A percentile compares a stretch with the other conserved stretches of the same genome.
Evolutionary conservation across 2,888 invertebrate species (phyloP).

Genomic region (Himalopsyche kuldschensis): DNA sequence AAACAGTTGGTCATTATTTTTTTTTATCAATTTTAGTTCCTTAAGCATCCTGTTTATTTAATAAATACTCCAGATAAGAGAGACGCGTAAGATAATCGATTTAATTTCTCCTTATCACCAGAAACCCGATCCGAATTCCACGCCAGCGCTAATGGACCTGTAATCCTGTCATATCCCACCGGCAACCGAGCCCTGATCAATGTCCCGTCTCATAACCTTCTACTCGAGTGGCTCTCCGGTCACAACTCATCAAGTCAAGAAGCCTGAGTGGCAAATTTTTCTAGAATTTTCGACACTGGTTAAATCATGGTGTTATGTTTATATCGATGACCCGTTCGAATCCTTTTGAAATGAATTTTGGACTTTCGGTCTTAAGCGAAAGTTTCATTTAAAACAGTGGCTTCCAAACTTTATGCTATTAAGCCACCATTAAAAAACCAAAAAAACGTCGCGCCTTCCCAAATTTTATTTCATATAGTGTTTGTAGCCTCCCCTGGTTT

Average conservation of each 20-base stretch:
- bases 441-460: too few species aligned
- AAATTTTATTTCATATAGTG: too few species aligned
- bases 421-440: too few species aligned
- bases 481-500: too few species aligned
- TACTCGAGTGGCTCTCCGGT: constrained; percentile 19
- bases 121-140: constrained; percentile 30
- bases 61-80: not conserved
- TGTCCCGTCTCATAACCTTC: not conserved
- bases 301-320: not conserved
- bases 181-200: not conserved
- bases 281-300: not conserved
- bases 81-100: not conserved
- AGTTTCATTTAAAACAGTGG: too few species aligned
- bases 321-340: too few species aligned
- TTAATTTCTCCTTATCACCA: not conserved
- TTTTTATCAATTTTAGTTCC: not conserved
- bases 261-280: not conserved
- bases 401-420: too few species aligned
- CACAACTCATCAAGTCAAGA: not conserved
- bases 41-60: not conserved
- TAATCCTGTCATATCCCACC: constrained; percentile 18
- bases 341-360: too few species aligned
- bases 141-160: constrained; percentile 21
- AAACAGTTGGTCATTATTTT: too few species aligned
- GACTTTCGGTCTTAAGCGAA: too few species aligned